Percentiles rank a stretch among this genome's conserved stretches.
Conservation (phyloP, 2,888 invertebrate genomes). For the Papilio demoleus region DNA sequence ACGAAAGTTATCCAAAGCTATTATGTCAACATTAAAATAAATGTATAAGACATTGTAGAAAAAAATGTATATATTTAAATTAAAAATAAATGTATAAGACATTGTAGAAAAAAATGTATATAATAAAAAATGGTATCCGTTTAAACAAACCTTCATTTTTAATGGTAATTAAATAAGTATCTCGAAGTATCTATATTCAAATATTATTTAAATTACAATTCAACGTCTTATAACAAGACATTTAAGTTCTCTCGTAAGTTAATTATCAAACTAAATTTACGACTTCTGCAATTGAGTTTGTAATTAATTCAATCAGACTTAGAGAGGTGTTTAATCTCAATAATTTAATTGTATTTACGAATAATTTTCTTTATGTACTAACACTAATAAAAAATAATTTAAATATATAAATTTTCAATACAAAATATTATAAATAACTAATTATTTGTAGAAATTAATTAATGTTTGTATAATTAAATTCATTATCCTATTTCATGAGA, state of each 20-base stretch:
- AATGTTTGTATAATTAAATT: no score
- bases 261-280: constrained; percentile 28
- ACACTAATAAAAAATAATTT: no score
- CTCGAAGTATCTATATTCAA: not conserved
- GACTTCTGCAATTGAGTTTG: constrained; percentile 32
- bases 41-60: no score
- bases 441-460: no score
- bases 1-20: no score
- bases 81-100: no score
- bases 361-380: not conserved
- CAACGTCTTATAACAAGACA: not conserved
- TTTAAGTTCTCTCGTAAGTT: constrained; percentile 36
- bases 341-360: not conserved
- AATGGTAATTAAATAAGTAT: not conserved
- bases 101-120: not conserved
- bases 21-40: no score
- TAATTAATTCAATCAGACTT: constrained; percentile 10
- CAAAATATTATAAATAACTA: no score
- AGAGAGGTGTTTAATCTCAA: not conserved
- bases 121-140: not conserved
- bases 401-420: no score
- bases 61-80: no score
- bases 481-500: no score
- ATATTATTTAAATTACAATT: not conserved
- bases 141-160: no score